Evolutionary conservation across 1,140 invertebrate genomes (phyloP), one percentile per base, ranked within the genome.

Genomic region (Drosophila sulfurigaster): DNA sequence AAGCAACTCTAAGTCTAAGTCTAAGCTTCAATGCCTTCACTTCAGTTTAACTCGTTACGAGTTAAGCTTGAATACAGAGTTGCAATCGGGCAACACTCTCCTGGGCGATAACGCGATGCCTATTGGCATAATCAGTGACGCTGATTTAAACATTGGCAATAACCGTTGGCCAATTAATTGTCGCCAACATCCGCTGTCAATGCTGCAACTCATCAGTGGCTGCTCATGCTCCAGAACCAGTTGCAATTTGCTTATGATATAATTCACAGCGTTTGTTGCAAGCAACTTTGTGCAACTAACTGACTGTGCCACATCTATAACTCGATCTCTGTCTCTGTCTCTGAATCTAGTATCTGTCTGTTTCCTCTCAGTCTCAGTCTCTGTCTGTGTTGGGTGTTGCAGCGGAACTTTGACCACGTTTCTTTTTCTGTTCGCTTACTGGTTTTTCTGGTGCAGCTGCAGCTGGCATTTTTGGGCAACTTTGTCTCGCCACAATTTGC

Each of bases 91-190:
- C 16, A 49, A 49, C 46, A 49, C 51, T 52, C 51, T 52, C n/a
- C 51, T 56, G 52, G 52, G 32, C 52, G 62, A 65, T 74, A 68
- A 51, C 82, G 51, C 59, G 32, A 25, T 76, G 77, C 48, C 38
- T 78, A 82, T 80, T 87, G 77, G 73, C 77, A 48, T 88, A 88
- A 82, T 82, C 79, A 77, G 6, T 48, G 15, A 13, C 46, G 46
- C 7, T 20, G 46, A 20, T 16, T 20, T 48, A 48, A 48, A 20
- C 46, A 38, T 62, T 51, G 62, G 69, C 69, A 32, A 87, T 88
- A 87, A 87, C 41, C 41, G 41, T 43, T 43, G 63, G 80, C 58
- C 82, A 82, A 82, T 87, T 87, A 87, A 76, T 87, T 88, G 81
- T 67, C 78, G 79, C 76, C 78, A 66, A 82, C 81, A 86, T 82